phyloP scores from a whole-genome alignment of 1,140 invertebrate genomes.

The Pantala flavescens region DNA sequence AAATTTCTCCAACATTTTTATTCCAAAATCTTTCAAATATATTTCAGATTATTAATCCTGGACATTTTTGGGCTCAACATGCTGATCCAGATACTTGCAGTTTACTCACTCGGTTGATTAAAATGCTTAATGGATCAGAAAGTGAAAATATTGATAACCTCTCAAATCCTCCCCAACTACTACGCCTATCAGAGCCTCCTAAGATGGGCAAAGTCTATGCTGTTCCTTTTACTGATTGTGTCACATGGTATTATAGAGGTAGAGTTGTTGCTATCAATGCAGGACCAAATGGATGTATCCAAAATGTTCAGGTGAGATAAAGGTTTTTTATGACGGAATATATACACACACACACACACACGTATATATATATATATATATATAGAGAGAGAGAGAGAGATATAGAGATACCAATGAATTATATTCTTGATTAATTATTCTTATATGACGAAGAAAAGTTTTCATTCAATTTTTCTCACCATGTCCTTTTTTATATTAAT shows the following conservation, averaged over 20 bases:
- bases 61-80: conserved; percentile 50
- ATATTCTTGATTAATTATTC: no score
- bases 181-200: conserved; percentile 9
- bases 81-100: conserved; percentile 31
- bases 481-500: no score
- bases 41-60: conserved; percentile 41
- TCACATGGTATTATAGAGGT: conserved; percentile 28
- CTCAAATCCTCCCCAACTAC: neutral
- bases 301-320: conserved; percentile 19
- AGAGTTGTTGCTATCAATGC: conserved; percentile 27
- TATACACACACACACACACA: no score
- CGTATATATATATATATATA: no score
- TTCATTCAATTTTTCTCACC: no score
- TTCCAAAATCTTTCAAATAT: conserved; percentile 13
- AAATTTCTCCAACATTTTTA: no score
- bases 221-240: conserved; percentile 19
- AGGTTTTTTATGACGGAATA: neutral
- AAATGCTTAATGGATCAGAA: conserved; percentile 18
- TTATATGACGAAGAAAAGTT: no score
- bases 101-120: conserved; percentile 27
- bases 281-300: conserved; percentile 18
- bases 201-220: conserved; percentile 19
- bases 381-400: no score
- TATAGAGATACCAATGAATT: no score
- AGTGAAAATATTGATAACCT: neutral